These are phyloP conservation scores for Zygogramma bicolorata DNA, from an alignment of 2,888 invertebrate genomes.

Conservation along the genomic window DNA sequence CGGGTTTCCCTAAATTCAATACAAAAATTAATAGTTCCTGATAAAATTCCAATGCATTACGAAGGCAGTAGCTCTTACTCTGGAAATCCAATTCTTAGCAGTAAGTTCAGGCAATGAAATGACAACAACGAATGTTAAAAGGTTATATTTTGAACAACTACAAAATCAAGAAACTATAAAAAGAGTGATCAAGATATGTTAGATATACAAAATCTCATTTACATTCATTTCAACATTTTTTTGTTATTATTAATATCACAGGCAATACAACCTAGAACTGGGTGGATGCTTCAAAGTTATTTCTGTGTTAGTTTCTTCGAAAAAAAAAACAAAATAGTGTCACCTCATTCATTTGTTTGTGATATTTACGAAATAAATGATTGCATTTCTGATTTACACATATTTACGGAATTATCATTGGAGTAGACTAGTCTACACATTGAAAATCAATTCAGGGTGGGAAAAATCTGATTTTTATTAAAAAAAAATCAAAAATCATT, in stretches of 20 bases:
- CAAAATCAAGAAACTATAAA: slow-evolving; percentile 2
- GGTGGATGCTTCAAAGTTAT: not conserved
- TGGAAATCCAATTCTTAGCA: slow-evolving; percentile 39
- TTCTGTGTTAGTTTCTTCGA: no score
- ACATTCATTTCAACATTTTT: not conserved
- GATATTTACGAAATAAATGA: no score
- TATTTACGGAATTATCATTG: no score
- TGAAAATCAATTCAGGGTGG: no score
- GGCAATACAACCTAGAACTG: slow-evolving; percentile 5
- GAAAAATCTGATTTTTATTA: no score
- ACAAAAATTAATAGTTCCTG: slow-evolving; percentile 44
- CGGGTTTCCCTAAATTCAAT: slow-evolving; percentile 61
- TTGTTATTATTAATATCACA: slow-evolving; percentile 34
- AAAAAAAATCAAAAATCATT: no score
- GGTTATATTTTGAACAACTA: slow-evolving; percentile 29
- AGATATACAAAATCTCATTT: slow-evolving; percentile 22
- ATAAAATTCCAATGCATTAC: slow-evolving; percentile 17
- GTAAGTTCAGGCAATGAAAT: slow-evolving; percentile 32
- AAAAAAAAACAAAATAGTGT: no score
- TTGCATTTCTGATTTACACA: no score
- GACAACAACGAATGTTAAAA: slow-evolving; percentile 26
- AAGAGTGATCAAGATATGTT: slow-evolving; percentile 26
- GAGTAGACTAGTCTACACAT: no score
- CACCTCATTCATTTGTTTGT: no score
- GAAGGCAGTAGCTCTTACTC: slow-evolving; percentile 53